Evolutionary conservation across 2,888 invertebrate species (phyloP), one percentile per base, ranked within the genome.

Genomic region (Ariolimax columbianus): DNA sequence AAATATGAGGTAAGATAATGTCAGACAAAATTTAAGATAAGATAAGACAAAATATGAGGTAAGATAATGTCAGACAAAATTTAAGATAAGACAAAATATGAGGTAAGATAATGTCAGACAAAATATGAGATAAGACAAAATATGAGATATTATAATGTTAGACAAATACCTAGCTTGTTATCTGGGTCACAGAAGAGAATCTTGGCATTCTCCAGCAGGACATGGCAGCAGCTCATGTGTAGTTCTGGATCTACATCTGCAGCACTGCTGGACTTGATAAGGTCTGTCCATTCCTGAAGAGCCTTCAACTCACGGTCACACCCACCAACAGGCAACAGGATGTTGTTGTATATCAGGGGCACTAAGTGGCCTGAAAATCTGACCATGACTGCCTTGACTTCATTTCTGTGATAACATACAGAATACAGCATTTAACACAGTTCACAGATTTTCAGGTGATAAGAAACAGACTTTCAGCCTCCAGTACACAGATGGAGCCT

Each of bases 171-270:
- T 43, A 90, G 72, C 40, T 82, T 82, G 17, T 75, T 38, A 0
- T 86, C 63, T 0, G 82, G 78, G 75, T 89, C 89, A 30, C 63
- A 70, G 68, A 91, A 79, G 30, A 91, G 86, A 11, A 72, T 47
- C 14, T 55, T 75, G 19, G 86, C 85, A 85, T 91, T 90, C 55
- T 88, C 78, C 11, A 83, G 75, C 33, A 92, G 63, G n/a, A 89
- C 87, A 26, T 84, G 83, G 55, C 90, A 90, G 83, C 90, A 90
- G 59, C 90, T 88, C 17, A 90, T 80, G 80, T 91, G 91, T 59
- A 91, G 82, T 26, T 89, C 90, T 33, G 88, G 78, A 63, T 87
- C 86, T 66, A 88, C 82, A 38, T 90, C 90, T 43, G 87, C 83
- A 17, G 82, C 72, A 70, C 89, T 88, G 82, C 87, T 83, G 14